phyloP scores from a whole-genome alignment of 2,797 vertebrate species.

The Argya squamiceps region DNA sequence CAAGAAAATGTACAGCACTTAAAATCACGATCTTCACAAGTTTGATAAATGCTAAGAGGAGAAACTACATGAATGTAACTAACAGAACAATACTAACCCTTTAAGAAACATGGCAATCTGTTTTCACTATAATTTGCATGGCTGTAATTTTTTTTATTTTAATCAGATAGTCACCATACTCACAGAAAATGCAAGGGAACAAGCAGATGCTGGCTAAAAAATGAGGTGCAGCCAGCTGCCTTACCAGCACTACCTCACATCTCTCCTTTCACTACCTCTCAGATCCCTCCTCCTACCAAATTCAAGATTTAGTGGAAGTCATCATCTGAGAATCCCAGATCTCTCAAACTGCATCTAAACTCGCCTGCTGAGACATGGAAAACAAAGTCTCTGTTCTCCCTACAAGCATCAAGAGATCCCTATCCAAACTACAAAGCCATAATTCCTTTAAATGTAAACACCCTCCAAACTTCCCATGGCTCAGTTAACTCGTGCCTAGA shows the following conservation, averaged over 20 bases:
- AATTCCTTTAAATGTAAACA: background rate
- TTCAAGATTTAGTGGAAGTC: background rate
- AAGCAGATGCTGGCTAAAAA: background rate
- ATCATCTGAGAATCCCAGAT: rapidly evolving
- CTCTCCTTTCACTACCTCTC: background rate
- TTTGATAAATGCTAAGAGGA: background rate
- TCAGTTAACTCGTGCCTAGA: background rate
- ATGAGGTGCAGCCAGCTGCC: background rate
- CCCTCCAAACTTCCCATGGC: background rate
- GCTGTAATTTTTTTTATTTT: background rate
- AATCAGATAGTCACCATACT: rapidly evolving
- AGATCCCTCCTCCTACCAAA: background rate
- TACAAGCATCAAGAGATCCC: background rate
- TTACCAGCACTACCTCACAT: background rate
- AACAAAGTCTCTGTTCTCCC: background rate
- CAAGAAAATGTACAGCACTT: background rate
- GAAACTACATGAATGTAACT: background rate
- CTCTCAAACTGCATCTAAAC: background rate
- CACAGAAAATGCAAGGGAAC: background rate
- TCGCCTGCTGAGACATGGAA: background rate
- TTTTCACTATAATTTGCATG: background rate
- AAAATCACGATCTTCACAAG: background rate
- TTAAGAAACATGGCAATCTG: background rate
- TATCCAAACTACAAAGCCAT: background rate
- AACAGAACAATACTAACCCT: background rate